Conservation (phyloP, 2,113 vertebrate genomes). For the Hypanus sabinus region DNA sequence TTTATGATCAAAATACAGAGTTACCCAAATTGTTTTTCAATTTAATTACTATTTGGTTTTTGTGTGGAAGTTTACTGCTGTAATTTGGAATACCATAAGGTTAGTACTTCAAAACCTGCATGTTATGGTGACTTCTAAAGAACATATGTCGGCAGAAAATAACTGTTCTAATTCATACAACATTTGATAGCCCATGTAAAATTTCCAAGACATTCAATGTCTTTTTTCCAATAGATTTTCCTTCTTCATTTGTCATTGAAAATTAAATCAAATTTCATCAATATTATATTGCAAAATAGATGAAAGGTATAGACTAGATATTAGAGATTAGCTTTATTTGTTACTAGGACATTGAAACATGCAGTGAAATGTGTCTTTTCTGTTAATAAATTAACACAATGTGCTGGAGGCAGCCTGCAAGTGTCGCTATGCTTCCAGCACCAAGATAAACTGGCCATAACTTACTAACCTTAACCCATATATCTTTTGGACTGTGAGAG, state of each 20-base stretch:
- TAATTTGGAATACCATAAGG: not conserved
- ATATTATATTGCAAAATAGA: not conserved
- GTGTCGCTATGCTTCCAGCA: too few species aligned
- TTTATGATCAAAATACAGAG: constrained; percentile 11
- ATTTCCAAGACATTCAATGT: not conserved
- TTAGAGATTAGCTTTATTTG: too few species aligned
- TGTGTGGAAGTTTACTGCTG: not conserved
- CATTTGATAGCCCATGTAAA: not conserved
- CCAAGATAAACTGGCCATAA: too few species aligned
- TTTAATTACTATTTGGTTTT: not conserved
- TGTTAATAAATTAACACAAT: too few species aligned
- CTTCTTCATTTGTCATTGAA: not conserved
- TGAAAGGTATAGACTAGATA: too few species aligned
- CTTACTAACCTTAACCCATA: too few species aligned
- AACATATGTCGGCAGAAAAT: not conserved
- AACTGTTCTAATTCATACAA: not conserved
- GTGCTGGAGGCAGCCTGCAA: too few species aligned
- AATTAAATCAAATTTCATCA: not conserved
- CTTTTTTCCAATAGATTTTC: not conserved
- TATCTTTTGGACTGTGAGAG: too few species aligned
- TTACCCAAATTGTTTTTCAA: not conserved
- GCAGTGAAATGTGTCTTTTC: too few species aligned
- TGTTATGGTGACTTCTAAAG: not conserved
- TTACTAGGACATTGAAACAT: too few species aligned
- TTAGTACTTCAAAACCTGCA: not conserved